These are phyloP conservation scores for Ptilorrhoa leucosticta DNA, from an alignment of 2,113 vertebrate genomes.

Conservation along the genomic window DNA sequence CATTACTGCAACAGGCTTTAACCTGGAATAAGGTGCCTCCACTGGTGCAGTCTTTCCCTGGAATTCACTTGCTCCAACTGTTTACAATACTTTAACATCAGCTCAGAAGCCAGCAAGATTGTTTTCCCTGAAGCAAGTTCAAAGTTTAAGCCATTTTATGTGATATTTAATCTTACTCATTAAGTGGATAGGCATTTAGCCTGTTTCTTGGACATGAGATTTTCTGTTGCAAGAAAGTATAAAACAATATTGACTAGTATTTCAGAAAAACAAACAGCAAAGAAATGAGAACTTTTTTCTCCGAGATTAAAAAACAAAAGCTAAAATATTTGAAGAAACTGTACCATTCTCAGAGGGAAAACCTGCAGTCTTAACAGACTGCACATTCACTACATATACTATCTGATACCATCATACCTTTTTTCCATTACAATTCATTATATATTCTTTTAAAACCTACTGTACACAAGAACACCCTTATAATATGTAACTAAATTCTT, in stretches of 20 bases:
- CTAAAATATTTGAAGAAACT: background rate
- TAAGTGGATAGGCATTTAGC: background rate
- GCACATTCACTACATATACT: background rate
- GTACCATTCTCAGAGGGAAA: background rate
- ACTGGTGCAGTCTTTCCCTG: background rate
- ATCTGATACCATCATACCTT: background rate
- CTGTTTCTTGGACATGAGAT: background rate
- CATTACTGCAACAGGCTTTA: background rate
- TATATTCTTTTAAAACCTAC: background rate
- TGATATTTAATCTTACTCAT: background rate
- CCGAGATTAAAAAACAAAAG: background rate
- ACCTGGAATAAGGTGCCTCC: background rate
- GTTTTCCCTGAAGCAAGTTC: background rate
- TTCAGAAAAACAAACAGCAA: background rate
- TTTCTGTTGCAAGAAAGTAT: background rate
- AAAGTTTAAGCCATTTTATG: background rate
- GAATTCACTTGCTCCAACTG: background rate
- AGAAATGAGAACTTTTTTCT: background rate
- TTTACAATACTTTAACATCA: background rate
- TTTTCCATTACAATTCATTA: slow-evolving; percentile 8
- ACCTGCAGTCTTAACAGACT: background rate
- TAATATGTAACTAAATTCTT: slow-evolving; percentile 33
- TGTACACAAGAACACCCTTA: slow-evolving; percentile 44
- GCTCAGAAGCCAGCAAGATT: background rate
- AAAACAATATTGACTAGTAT: background rate